These are phyloP conservation scores for human DNA, from an alignment of 2,113 vertebrate genomes.

Conservation along the genomic window GRCh38 chr16:78950501-78951000, in stretches of 20 bases:
- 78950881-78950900: neutral
- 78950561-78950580: neutral
- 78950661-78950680: neutral
- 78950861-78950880: neutral
- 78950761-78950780: neutral
- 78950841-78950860: neutral
- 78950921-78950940: neutral
- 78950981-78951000: neutral
- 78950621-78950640: neutral
- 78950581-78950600: neutral
- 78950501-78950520: neutral
- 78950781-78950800: constrained; percentile 19
- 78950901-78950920: neutral
- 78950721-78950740: neutral
- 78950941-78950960: neutral
- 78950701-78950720: neutral
- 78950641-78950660: neutral
- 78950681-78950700: neutral
- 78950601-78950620: neutral
- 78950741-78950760: neutral
- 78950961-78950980: fast-evolving
- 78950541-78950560: neutral
- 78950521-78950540: neutral
- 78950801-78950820: neutral
- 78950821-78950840: neutral